Evolutionary conservation across 2,888 invertebrate genomes (phyloP).

Genomic region (Apeira syringaria): DNA sequence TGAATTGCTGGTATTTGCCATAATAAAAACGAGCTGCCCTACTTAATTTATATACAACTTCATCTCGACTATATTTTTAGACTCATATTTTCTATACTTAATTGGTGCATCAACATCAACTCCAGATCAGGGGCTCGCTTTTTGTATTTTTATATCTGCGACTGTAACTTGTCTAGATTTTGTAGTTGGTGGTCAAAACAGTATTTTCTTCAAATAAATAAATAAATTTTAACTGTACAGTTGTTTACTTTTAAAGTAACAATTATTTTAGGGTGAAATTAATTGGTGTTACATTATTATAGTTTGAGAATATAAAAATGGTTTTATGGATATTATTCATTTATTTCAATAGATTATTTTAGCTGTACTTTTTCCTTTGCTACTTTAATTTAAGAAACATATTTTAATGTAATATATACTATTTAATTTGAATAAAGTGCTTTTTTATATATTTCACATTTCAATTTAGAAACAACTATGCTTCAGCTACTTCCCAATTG

Average conservation of each 20-base stretch:
- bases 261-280: slow-evolving; percentile 64
- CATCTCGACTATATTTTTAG: slow-evolving; percentile 74
- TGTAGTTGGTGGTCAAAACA: slow-evolving; percentile 54
- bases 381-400: slow-evolving; percentile 79
- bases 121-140: slow-evolving; percentile 69
- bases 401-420: slow-evolving; percentile 82
- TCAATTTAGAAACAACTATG: too few species aligned
- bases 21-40: slow-evolving; percentile 15
- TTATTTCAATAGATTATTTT: slow-evolving; percentile 75
- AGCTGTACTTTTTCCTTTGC: slow-evolving; percentile 79
- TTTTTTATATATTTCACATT: slow-evolving; percentile 59
- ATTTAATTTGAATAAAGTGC: slow-evolving; percentile 83
- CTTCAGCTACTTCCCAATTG: too few species aligned
- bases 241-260: slow-evolving; percentile 62
- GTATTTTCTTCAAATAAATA: slow-evolving; percentile 56
- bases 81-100: slow-evolving; percentile 50
- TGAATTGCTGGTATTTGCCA: slow-evolving; percentile 18
- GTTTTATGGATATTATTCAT: slow-evolving; percentile 77
- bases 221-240: slow-evolving; percentile 59
- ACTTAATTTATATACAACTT: slow-evolving; percentile 33
- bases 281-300: slow-evolving; percentile 60
- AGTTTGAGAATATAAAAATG: slow-evolving; percentile 48
- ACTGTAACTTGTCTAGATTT: slow-evolving; percentile 49
- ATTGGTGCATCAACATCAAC: slow-evolving; percentile 61
- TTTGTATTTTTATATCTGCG: slow-evolving; percentile 81